A percentile compares a stretch with the other conserved stretches of the same genome.
Evolutionary conservation across 2,797 vertebrate genomes (phyloP).

Genomic region (Australoheros facetus): DNA sequence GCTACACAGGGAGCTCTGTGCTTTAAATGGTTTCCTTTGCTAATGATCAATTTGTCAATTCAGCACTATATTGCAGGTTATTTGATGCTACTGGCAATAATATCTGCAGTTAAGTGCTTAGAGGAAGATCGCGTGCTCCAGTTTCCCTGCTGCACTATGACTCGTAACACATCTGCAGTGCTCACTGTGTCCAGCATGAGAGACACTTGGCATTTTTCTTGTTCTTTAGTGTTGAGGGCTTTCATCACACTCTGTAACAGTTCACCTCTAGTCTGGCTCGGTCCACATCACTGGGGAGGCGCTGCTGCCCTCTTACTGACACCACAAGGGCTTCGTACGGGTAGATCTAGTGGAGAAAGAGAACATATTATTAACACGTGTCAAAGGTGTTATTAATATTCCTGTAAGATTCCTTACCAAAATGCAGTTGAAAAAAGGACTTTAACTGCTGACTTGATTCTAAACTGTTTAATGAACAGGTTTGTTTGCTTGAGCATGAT

Average conservation of each 20-base stretch:
- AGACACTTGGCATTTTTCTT: neutral
- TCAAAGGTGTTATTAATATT: neutral
- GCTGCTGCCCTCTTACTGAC: constrained; percentile 90
- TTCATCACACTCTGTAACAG: neutral
- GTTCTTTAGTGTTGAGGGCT: constrained; percentile 1
- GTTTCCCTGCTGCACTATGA: neutral
- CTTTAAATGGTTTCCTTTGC: neutral
- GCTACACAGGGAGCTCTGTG: neutral
- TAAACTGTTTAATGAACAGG: neutral
- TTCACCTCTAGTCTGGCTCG: constrained; percentile 92
- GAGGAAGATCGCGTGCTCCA: neutral
- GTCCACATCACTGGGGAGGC: constrained; percentile 91
- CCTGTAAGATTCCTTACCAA: neutral
- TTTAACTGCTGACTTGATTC: neutral
- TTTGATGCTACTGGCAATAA: neutral
- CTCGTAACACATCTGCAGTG: neutral
- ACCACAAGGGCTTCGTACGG: constrained; percentile 92
- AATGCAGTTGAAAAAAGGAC: neutral
- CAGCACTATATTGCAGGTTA: no score
- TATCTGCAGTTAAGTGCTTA: neutral
- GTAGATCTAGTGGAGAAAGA: constrained; percentile 84
- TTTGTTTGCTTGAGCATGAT: neutral
- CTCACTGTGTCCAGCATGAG: neutral
- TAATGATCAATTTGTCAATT: neutral
- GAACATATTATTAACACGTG: neutral